Conservation (phyloP, 2,113 vertebrate genomes). For the Passer domesticus region DNA sequence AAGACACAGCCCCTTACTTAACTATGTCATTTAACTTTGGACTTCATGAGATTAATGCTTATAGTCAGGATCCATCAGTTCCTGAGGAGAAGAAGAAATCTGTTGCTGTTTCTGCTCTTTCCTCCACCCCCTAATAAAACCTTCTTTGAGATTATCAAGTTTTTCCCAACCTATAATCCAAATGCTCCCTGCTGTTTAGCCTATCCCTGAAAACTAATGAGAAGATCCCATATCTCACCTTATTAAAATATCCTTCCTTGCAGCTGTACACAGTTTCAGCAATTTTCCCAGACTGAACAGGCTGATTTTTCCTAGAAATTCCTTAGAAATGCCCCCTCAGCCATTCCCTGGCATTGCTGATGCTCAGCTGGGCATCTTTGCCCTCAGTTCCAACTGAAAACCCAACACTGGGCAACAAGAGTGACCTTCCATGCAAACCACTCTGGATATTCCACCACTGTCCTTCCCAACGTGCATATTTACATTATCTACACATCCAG, state of each 20-base stretch:
- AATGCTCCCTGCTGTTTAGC: neutral
- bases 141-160: neutral
- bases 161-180: neutral
- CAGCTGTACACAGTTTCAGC: neutral
- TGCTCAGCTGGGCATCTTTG: neutral
- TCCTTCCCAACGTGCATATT: neutral
- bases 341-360: neutral
- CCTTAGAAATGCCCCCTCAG: neutral
- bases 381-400: neutral
- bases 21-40: neutral
- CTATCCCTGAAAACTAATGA: neutral
- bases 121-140: neutral
- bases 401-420: neutral
- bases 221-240: neutral
- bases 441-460: rapidly evolving
- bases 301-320: neutral
- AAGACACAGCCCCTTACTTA: neutral
- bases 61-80: neutral
- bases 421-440: neutral
- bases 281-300: neutral
- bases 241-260: neutral
- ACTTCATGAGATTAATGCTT: neutral
- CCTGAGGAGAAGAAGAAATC: neutral
- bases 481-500: neutral
- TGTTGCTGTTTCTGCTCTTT: neutral